These are phyloP conservation scores for Agrochola lota DNA, from an alignment of 2,888 invertebrate genomes.

Conservation along the genomic window DNA sequence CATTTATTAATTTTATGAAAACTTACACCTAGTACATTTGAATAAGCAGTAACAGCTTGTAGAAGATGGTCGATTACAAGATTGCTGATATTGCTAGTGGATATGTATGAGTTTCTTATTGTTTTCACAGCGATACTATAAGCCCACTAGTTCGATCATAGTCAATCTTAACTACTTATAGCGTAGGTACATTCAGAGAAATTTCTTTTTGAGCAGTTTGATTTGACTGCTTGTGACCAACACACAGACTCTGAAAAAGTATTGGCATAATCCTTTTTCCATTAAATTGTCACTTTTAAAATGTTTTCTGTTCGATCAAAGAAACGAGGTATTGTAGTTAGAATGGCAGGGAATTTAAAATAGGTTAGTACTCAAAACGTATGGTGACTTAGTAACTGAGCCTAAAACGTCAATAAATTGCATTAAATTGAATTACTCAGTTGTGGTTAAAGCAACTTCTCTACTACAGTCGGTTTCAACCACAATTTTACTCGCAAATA, in stretches of 20 bases:
- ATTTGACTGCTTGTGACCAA: background rate
- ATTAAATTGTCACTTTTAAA: background rate
- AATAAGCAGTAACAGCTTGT: too few species aligned
- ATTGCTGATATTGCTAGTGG: background rate
- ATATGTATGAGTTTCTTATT: background rate
- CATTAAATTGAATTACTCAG: too few species aligned
- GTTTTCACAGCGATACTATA: too few species aligned
- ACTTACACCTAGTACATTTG: background rate
- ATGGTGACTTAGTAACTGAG: background rate
- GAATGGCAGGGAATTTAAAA: background rate
- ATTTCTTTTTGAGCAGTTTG: background rate
- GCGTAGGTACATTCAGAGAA: background rate
- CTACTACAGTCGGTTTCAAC: too few species aligned
- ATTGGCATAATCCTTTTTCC: background rate
- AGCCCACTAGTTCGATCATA: background rate
- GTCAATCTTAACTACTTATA: background rate
- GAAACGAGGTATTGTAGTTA: background rate
- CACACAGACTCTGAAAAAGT: background rate
- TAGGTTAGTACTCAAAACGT: background rate
- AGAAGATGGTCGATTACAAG: background rate
- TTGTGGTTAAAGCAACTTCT: background rate
- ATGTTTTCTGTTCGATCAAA: background rate
- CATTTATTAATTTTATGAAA: background rate
- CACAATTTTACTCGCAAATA: background rate
- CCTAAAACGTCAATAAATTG: background rate